phyloP scores from a whole-genome alignment of 2,888 invertebrate species.

The Itoplectis maculator region DNA sequence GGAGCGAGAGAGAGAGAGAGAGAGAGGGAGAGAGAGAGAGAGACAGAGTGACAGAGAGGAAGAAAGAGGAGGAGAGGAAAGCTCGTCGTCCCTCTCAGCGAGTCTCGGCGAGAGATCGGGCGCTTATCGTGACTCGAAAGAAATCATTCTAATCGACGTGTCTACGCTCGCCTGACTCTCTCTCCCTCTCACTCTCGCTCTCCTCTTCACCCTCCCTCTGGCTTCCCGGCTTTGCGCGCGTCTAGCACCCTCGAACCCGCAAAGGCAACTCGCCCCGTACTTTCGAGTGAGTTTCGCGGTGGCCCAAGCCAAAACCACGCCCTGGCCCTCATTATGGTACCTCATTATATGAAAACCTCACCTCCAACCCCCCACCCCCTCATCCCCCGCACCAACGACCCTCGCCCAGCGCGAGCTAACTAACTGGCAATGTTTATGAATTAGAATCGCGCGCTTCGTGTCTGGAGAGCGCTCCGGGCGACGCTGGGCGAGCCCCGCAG shows the following conservation, averaged over 20 bases:
- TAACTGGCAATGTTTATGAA: conserved; percentile 47
- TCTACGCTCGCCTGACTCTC: conserved; percentile 55
- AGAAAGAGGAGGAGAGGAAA: background rate
- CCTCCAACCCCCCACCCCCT: too few relatives aligned
- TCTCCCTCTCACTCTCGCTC: background rate
- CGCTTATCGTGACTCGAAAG: conserved; percentile 65
- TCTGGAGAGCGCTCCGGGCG: conserved; percentile 33
- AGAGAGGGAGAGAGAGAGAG: too few relatives aligned
- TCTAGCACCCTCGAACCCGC: background rate
- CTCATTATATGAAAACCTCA: conserved; percentile 16
- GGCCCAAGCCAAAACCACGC: conserved; percentile 31
- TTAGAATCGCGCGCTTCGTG: conserved; percentile 41
- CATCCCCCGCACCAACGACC: too few relatives aligned
- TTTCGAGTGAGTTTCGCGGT: conserved; percentile 24
- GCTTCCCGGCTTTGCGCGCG: background rate
- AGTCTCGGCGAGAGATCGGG: conserved; percentile 48
- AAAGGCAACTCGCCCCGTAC: background rate
- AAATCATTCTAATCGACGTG: conserved; percentile 68
- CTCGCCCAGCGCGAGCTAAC: background rate
- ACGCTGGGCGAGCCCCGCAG: background rate
- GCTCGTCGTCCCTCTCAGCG: background rate
- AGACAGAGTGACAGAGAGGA: too few relatives aligned
- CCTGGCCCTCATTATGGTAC: conserved; percentile 36
- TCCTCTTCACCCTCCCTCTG: background rate
- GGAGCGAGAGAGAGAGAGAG: background rate